Percentiles rank a stretch among this genome's conserved stretches.
Evolutionary conservation across 2,797 vertebrate species (phyloP).

Genomic region (Melanotaenia nigrans): DNA sequence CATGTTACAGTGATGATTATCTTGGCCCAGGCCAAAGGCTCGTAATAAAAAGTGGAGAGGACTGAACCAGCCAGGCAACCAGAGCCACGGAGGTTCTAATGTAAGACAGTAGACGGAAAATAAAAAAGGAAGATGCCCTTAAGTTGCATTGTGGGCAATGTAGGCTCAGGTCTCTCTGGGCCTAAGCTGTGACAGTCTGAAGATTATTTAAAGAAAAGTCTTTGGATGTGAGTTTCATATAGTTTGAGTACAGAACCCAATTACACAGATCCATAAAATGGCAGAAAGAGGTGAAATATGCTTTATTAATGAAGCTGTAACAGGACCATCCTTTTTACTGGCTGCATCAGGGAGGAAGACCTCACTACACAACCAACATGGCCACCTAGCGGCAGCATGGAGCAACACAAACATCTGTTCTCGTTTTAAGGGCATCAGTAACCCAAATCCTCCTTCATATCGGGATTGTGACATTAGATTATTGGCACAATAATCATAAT

Average conservation of each 20-base stretch:
- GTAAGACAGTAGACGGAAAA: slow-evolving; percentile 14
- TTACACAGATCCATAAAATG: neutral
- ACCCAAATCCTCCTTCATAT: slow-evolving; percentile 62
- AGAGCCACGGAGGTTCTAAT: neutral
- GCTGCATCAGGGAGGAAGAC: slow-evolving; percentile 1
- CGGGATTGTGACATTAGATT: slow-evolving; percentile 61
- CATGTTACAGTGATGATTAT: slow-evolving; percentile 16
- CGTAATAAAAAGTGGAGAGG: neutral
- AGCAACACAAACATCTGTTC: slow-evolving; percentile 50
- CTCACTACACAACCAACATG: slow-evolving; percentile 52
- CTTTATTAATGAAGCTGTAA: neutral
- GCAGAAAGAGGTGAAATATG: neutral
- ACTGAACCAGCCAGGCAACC: neutral
- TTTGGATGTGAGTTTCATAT: neutral
- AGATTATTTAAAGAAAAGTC: neutral
- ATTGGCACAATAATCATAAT: slow-evolving; percentile 69
- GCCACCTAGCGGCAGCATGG: slow-evolving; percentile 70
- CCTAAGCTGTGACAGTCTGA: neutral
- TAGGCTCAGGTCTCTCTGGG: slow-evolving; percentile 4
- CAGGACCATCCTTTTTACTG: neutral
- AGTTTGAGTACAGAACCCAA: neutral
- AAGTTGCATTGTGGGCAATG: slow-evolving; percentile 25
- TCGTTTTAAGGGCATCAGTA: slow-evolving; percentile 55
- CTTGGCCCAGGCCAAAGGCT: slow-evolving; percentile 7
- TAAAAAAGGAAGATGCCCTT: neutral